Evolutionary conservation across 2,888 invertebrate species (phyloP).

Genomic region (Tinea semifulvella): DNA sequence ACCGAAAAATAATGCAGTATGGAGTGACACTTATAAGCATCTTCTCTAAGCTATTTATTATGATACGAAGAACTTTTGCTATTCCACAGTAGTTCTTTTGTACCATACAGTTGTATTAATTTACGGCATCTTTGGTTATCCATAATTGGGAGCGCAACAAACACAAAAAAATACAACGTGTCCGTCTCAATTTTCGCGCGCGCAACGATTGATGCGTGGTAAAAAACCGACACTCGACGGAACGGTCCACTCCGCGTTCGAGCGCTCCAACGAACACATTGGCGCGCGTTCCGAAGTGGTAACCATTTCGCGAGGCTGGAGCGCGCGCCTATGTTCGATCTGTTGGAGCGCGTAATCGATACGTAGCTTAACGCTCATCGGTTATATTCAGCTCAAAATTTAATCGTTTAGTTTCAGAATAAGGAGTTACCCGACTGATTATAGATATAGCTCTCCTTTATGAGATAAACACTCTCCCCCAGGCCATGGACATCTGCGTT

Average conservation of each 20-base stretch:
- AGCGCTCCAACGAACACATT: constrained; percentile 21
- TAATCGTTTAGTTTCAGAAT: too few relatives aligned
- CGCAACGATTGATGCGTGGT: constrained; percentile 20
- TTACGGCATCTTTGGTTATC: constrained; percentile 17
- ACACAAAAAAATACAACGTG: constrained; percentile 15
- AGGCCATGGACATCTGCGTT: too few relatives aligned
- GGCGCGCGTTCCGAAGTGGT: constrained; percentile 22
- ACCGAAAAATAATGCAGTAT: constrained; percentile 13
- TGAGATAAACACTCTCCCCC: too few relatives aligned
- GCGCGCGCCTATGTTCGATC: constrained; percentile 18
- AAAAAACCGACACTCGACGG: constrained; percentile 20
- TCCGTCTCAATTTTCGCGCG: constrained; percentile 19
- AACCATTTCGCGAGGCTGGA: constrained; percentile 20
- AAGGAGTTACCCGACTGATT: too few relatives aligned
- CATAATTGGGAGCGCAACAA: constrained; percentile 16
- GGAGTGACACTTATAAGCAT: constrained; percentile 15
- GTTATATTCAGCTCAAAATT: too few relatives aligned
- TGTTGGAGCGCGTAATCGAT: constrained; percentile 20
- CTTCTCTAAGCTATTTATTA: constrained; percentile 19
- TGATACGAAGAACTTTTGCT: constrained; percentile 18
- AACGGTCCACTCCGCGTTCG: constrained; percentile 19
- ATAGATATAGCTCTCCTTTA: too few relatives aligned
- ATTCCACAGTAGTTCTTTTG: constrained; percentile 19
- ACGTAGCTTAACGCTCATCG: constrained; percentile 15
- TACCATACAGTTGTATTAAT: constrained; percentile 19